Conservation (phyloP, 2,113 vertebrate genomes). For the Cephalopholis sonnerati region DNA sequence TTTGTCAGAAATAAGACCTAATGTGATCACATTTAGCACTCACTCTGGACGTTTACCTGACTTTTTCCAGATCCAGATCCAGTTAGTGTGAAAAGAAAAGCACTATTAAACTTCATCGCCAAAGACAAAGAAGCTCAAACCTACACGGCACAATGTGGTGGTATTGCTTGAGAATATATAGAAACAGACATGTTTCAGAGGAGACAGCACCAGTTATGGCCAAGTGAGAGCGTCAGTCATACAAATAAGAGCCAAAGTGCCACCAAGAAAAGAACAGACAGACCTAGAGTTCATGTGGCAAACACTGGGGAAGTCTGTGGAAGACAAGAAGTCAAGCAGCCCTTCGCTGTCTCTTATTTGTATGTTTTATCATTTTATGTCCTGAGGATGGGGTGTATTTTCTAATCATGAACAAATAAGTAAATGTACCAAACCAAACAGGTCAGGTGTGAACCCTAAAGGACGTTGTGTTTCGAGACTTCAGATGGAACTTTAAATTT, state of each 20-base stretch:
- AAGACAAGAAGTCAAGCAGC: background rate
- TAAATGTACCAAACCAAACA: no score
- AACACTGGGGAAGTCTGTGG: background rate
- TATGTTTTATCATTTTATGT: no score
- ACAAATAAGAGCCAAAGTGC: background rate
- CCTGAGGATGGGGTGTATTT: no score
- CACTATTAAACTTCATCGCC: background rate
- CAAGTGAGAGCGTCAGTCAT: background rate
- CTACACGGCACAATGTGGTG: background rate
- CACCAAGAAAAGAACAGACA: background rate
- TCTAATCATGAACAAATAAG: no score
- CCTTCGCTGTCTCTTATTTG: background rate
- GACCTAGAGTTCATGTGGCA: background rate
- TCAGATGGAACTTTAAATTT: no score
- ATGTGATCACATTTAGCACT: background rate
- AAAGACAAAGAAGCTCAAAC: constrained; percentile 5
- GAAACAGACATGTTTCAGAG: background rate
- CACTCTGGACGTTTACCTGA: background rate
- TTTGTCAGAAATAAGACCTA: constrained; percentile 23
- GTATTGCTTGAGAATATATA: background rate
- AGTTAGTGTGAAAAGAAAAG: background rate
- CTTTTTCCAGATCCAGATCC: background rate
- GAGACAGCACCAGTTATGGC: background rate
- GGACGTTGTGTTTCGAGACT: no score
- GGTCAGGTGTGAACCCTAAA: no score